Evolutionary conservation across 2,888 invertebrate species (phyloP), one percentile per base, ranked within the genome.

Genomic region (Ichneumoninae sp.): DNA sequence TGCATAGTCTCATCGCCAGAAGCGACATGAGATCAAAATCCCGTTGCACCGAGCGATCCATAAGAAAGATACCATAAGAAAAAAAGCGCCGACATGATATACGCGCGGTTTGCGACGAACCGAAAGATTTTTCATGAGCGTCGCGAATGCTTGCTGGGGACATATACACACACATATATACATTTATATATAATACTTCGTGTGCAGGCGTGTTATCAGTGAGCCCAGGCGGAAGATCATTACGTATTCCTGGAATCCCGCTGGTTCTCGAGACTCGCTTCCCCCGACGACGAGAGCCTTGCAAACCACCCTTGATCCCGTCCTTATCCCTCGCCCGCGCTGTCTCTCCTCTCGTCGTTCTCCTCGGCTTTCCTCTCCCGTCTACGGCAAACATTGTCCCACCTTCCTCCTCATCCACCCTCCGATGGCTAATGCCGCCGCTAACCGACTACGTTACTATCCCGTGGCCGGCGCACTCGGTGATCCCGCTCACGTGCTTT

Each of bases 211-310:
- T 16, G 62, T 79, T 79, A 84, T 82, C 82, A 79, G 75, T 19
- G 66, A 75, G 76, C 81, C 66, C 72, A 76, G 70, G 57, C 68
- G 79, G 79, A 80, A 84, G 70, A 80, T 86, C 86, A 84, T 87
- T 87, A 86, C 80, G 87, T 86, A 86, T 86, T 87, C 86, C 80
- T 65, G 80, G 80, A 80, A 69, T 79, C 82, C 52, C 76, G 68
- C 80, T 84, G 82, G 57, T 78, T 80, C 79, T 65, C 69, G 74
- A 76, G 75, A 83, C 71, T 84, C 76, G 26, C 60, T 77, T 10
- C 52, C 70, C 16, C 52, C 57, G 62, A 62, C 75, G 66, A 54
- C 68, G 47, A 66, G 30, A 65, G 69, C 33, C 79, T 79, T 60
- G 76, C 78, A 76, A 86, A 79, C 79, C 75, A 80, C 36, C 75